Percentiles rank a stretch among this genome's conserved stretches.
Evolutionary conservation across 2,888 invertebrate genomes (phyloP).

Genomic region (Lypha dubia): DNA sequence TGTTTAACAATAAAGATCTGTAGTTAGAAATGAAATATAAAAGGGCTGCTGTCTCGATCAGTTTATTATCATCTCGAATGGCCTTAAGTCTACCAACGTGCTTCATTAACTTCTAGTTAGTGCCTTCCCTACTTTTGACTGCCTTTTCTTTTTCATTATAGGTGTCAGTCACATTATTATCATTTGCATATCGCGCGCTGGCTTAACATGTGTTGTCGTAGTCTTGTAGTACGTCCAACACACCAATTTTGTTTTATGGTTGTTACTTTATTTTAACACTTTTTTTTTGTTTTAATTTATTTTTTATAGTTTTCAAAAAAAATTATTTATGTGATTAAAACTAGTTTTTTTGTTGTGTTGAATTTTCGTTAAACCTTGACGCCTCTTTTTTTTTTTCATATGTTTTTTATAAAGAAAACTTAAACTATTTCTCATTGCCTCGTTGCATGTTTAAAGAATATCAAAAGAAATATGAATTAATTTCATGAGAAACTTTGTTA

Average conservation of each 20-base stretch:
- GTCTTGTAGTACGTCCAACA: slow-evolving; percentile 23
- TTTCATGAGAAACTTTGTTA: neutral
- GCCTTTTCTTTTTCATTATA: slow-evolving; percentile 1
- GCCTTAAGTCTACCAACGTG: slow-evolving; percentile 21
- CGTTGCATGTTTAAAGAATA: slow-evolving; percentile 2
- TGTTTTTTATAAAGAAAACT: slow-evolving; percentile 27
- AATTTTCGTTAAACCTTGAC: slow-evolving; percentile 39
- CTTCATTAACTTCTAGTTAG: slow-evolving; percentile 43
- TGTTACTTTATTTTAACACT: slow-evolving; percentile 23
- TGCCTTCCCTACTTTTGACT: slow-evolving; percentile 21
- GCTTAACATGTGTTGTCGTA: neutral
- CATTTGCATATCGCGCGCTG: slow-evolving; percentile 14
- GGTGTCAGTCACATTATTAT: no score
- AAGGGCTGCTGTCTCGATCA: neutral
- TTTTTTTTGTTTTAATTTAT: neutral
- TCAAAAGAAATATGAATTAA: slow-evolving; percentile 12
- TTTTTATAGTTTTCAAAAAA: no score
- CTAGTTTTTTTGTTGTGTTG: slow-evolving; percentile 47
- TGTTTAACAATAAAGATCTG: neutral
- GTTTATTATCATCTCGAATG: neutral
- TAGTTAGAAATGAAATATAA: neutral
- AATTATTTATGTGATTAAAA: slow-evolving; percentile 52
- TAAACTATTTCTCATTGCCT: slow-evolving; percentile 3
- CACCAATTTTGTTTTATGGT: neutral
- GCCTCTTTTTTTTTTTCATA: slow-evolving; percentile 35